Conservation (phyloP, 2,888 invertebrate species). For the Epinotia ramella region DNA sequence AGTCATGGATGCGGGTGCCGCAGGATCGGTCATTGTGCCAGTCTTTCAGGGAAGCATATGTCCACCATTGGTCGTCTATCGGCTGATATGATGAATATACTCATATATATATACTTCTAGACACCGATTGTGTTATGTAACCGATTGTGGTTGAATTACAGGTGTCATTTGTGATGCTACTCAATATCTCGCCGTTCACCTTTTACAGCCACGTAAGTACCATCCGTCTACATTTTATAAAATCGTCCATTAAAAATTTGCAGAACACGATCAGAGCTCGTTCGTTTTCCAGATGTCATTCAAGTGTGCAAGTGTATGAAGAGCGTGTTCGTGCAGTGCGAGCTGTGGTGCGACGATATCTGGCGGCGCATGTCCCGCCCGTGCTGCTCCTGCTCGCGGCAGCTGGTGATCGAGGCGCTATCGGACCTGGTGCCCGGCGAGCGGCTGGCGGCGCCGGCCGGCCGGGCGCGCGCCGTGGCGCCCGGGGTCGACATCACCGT, state of each 20-base stretch:
- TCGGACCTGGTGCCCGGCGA: conserved; percentile 59
- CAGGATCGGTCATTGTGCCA: no score
- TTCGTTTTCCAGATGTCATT: conserved; percentile 60
- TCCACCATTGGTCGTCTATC: no score
- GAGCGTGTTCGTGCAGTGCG: conserved; percentile 77
- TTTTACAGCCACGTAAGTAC: conserved; percentile 71
- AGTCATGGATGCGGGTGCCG: no score
- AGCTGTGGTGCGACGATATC: conserved; percentile 77
- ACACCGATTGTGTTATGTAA: neutral
- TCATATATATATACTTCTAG: neutral
- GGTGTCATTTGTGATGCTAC: conserved; percentile 73
- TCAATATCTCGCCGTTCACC: conserved; percentile 67
- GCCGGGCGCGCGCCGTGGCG: conserved; percentile 54
- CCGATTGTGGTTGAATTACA: conserved; percentile 55
- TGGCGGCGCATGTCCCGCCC: conserved; percentile 69
- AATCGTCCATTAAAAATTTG: neutral
- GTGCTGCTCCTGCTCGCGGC: conserved; percentile 71
- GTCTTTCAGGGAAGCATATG: no score
- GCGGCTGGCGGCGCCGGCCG: conserved; percentile 52
- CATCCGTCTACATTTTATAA: neutral
- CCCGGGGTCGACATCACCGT: conserved; percentile 64
- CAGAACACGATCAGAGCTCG: neutral
- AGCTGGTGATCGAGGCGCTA: conserved; percentile 63
- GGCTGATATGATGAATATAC: no score
- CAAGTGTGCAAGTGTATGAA: conserved; percentile 79